A percentile compares a stretch with the other conserved stretches of the same genome.
phyloP scores from a whole-genome alignment of 2,888 invertebrate genomes.

The Nemoura dubitans region DNA sequence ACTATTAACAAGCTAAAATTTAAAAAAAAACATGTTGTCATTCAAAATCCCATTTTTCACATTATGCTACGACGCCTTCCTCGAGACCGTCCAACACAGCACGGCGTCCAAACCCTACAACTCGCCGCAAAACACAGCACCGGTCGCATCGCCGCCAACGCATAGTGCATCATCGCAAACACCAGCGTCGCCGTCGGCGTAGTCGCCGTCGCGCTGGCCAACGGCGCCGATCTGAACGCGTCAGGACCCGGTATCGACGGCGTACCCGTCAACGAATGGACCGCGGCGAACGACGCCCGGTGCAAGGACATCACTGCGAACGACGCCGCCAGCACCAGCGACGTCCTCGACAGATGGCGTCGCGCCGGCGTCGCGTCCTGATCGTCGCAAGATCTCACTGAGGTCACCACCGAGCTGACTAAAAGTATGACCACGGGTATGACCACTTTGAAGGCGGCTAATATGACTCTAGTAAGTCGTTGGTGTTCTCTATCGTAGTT shows the following conservation, averaged over 20 bases:
- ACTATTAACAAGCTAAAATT: too few relatives aligned
- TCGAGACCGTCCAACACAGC: neutral
- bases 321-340: conserved; percentile 29
- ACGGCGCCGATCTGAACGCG: conserved; percentile 41
- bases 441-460: conserved; percentile 13
- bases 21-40: too few relatives aligned
- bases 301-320: conserved; percentile 25
- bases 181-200: conserved; percentile 31
- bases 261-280: conserved; percentile 24
- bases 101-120: neutral
- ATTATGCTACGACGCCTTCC: neutral
- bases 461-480: neutral
- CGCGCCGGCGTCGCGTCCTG: neutral
- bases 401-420: neutral
- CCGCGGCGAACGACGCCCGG: neutral
- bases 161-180: conserved; percentile 40
- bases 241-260: conserved; percentile 31
- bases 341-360: conserved; percentile 13
- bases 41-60: too few relatives aligned
- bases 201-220: conserved; percentile 32
- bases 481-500: neutral
- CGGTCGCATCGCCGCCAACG: conserved; percentile 41
- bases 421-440: neutral
- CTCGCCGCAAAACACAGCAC: conserved; percentile 33
- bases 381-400: neutral